A percentile compares a stretch with the other conserved stretches of the same genome.
Conservation (phyloP, 2,113 vertebrate genomes). For the Empidonax alnorum region DNA sequence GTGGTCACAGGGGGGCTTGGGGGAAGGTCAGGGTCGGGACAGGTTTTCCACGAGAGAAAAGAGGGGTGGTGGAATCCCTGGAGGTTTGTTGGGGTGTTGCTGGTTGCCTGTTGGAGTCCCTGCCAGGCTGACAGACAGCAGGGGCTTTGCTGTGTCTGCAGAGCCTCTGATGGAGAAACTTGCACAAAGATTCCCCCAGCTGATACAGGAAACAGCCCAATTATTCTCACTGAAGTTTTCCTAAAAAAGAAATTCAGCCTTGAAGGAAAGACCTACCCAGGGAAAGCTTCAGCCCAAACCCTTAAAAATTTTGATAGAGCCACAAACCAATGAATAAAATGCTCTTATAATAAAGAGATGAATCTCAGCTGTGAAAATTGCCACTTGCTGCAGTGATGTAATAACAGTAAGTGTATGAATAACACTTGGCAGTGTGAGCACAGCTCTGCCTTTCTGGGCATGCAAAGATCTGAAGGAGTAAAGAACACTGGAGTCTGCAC, state of each 20-base stretch:
- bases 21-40: neutral
- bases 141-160: neutral
- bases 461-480: neutral
- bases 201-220: neutral
- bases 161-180: neutral
- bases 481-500: neutral
- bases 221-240: neutral
- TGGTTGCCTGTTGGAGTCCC: neutral
- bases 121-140: neutral
- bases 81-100: fast-evolving
- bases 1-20: fast-evolving
- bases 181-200: neutral
- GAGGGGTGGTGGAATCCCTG: neutral
- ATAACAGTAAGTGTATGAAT: neutral
- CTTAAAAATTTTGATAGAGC: neutral
- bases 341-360: neutral
- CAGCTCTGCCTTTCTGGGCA: neutral
- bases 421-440: neutral
- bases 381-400: neutral
- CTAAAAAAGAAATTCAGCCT: neutral
- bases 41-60: neutral
- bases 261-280: neutral
- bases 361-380: neutral
- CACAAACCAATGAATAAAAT: neutral
- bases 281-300: neutral